These are phyloP conservation scores for Heterocephalus glaber DNA, from an alignment of 2,113 vertebrate genomes.

Conservation along the genomic window DNA sequence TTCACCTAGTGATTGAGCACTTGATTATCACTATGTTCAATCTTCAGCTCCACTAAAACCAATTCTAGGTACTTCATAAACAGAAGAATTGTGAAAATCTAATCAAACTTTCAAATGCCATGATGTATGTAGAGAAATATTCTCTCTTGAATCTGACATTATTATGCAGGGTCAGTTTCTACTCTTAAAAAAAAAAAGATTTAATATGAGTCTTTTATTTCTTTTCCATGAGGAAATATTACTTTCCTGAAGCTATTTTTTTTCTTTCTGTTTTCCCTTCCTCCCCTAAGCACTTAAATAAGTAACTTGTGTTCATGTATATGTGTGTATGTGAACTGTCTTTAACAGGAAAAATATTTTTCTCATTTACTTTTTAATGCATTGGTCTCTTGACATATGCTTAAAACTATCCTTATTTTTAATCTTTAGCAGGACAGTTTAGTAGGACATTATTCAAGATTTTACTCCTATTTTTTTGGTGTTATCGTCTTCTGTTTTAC, in stretches of 20 bases:
- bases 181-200: background rate
- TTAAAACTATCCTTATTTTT: slow-evolving; percentile 45
- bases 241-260: background rate
- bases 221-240: background rate
- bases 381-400: background rate
- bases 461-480: background rate
- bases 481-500: background rate
- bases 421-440: background rate
- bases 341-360: background rate
- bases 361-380: slow-evolving; percentile 25
- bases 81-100: background rate
- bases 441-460: background rate
- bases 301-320: background rate
- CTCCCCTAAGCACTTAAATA: background rate
- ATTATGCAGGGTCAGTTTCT: background rate
- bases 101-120: background rate
- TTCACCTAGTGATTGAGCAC: background rate
- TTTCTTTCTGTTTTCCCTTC: background rate
- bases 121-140: background rate
- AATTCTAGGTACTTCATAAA: background rate
- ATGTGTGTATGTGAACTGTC: background rate
- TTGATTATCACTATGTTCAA: background rate
- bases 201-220: slow-evolving; percentile 5
- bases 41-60: background rate
- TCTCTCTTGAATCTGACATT: background rate